Evolutionary conservation across 2,888 invertebrate species (phyloP).

Genomic region (Altica lythri): DNA sequence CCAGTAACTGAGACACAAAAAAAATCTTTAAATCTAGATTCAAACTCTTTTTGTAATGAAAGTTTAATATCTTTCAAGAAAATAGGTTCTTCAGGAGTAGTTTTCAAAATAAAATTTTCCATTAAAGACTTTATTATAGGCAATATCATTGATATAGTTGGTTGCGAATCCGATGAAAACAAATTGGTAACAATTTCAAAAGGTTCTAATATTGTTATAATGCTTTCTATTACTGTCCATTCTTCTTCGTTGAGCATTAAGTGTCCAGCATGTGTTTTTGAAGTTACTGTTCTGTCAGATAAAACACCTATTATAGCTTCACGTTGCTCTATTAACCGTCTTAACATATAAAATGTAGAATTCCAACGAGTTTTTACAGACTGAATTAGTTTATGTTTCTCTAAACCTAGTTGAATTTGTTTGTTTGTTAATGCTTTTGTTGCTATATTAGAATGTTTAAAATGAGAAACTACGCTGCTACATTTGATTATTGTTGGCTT

Average conservation of each 20-base stretch:
- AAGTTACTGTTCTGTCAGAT: slow-evolving; percentile 26
- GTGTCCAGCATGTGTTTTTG: slow-evolving; percentile 16
- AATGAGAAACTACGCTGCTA: slow-evolving; percentile 36
- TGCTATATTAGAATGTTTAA: slow-evolving; percentile 39
- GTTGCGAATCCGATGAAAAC: slow-evolving; percentile 28
- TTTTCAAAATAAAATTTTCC: slow-evolving; percentile 27
- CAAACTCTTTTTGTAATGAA: slow-evolving; percentile 14
- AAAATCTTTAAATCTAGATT: slow-evolving; percentile 14
- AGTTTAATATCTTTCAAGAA: slow-evolving; percentile 16
- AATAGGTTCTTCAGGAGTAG: slow-evolving; percentile 7
- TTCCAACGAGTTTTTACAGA: slow-evolving; percentile 34
- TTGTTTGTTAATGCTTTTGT: slow-evolving; percentile 15
- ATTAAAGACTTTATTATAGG: slow-evolving; percentile 21
- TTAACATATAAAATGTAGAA: slow-evolving; percentile 36
- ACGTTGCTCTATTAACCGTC: slow-evolving; percentile 35
- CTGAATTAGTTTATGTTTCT: slow-evolving; percentile 29
- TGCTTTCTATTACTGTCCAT: slow-evolving; percentile 29
- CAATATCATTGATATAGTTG: slow-evolving; percentile 28
- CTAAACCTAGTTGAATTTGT: slow-evolving; percentile 25
- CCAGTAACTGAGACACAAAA: slow-evolving; percentile 12
- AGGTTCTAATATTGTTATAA: slow-evolving; percentile 30
- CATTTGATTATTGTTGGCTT: slow-evolving; percentile 32
- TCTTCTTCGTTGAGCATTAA: slow-evolving; percentile 27
- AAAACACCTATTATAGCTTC: slow-evolving; percentile 32
- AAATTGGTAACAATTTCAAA: slow-evolving; percentile 32